These are phyloP conservation scores for Condylura cristata DNA, from an alignment of 2,113 vertebrate genomes.

Conservation along the genomic window DNA sequence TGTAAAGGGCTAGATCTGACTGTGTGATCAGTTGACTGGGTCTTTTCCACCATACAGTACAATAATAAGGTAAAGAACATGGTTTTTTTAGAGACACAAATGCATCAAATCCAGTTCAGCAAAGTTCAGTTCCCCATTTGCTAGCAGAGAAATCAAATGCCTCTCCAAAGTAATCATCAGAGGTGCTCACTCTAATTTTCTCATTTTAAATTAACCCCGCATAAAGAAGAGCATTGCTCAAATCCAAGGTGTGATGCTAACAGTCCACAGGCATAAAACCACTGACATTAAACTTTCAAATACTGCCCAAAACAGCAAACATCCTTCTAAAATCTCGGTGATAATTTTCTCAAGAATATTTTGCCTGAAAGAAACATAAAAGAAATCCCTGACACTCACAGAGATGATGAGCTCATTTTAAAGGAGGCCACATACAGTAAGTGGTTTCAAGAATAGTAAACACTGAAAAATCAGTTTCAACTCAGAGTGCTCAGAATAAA, in stretches of 20 bases:
- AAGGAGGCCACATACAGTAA: background rate
- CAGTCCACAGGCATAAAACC: background rate
- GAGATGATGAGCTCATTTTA: background rate
- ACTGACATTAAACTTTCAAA: background rate
- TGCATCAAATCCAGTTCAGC: background rate
- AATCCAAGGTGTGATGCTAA: background rate
- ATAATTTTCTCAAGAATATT: background rate
- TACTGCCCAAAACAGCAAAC: background rate
- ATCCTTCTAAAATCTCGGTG: background rate
- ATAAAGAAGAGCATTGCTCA: background rate
- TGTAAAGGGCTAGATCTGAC: background rate
- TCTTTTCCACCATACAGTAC: background rate
- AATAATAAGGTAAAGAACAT: background rate
- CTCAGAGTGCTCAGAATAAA: slow-evolving; percentile 27
- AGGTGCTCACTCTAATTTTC: background rate
- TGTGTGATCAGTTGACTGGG: background rate
- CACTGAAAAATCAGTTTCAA: background rate
- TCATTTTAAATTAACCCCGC: slow-evolving; percentile 18
- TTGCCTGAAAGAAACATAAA: background rate
- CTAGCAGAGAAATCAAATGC: background rate
- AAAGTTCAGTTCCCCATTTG: background rate
- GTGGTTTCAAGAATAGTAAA: background rate
- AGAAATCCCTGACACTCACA: background rate
- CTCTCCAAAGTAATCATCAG: background rate
- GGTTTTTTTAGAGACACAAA: background rate